Evolutionary conservation across 2,888 invertebrate genomes (phyloP), one percentile per base, ranked within the genome.

Genomic region (Orthosia gracilis): DNA sequence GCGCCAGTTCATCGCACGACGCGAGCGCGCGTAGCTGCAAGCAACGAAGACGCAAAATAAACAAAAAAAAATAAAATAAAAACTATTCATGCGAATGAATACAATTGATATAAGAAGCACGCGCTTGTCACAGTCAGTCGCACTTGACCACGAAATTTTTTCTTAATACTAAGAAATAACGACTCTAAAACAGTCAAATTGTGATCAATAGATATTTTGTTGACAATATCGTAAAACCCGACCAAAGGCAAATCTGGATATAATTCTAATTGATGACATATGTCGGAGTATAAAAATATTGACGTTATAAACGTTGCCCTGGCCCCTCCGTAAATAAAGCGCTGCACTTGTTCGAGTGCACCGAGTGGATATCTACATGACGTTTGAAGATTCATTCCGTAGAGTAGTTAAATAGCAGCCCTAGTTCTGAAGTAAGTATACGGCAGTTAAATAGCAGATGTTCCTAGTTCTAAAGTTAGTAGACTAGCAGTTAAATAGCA

Each of bases 21-120:
- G 79, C 64, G 80, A 74, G 21, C 82, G 84, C 81, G 68, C 73
- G 76, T 82, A 87, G 76, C 86, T 87, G 87, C 50, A 87, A 87
- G 82, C 68, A 78, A 86, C 77, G 66, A 78, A 84, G 85, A 84
- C 55, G 76, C 57, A 84, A 80, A 84, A 76, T 83, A 79, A 87
- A 85, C 67, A 69, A 59, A 77, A 86, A 26, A 54, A 49, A 61
- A 52, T 4, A 54, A 80, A 77, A 31, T 12, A 63, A 63, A 45
- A 71, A 45, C 1, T 17, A 61, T 15, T 26, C 72, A 71, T 70
- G 68, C 76, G 58, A 47, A 68, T 49, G 49, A 47, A 65, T 23
- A 55, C 11, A 54, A 64, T 31, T 21, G 0, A 31, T 9, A 71
- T 49, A 58, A 59, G 15, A 26, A 55, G 55, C 50, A 45, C 21